Evolutionary conservation across 2,888 invertebrate species (phyloP).

Genomic region (Nomada fucata): DNA sequence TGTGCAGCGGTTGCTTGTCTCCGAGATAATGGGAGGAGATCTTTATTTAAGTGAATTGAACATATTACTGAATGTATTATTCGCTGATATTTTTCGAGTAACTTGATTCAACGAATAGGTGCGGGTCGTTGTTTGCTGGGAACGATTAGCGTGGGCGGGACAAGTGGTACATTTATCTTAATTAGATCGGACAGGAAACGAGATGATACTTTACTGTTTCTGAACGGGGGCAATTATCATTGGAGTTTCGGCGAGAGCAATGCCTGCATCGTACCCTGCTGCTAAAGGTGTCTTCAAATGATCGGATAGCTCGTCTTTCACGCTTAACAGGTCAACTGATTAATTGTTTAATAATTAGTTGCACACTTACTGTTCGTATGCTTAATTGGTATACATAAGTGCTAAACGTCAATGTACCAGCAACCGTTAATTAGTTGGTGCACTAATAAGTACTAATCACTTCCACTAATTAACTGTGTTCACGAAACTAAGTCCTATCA

Average conservation of each 20-base stretch:
- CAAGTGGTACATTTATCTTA: not conserved
- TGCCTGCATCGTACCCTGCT: not conserved
- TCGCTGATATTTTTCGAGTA: too few relatives aligned
- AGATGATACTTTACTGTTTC: not conserved
- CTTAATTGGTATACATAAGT: constrained; percentile 10
- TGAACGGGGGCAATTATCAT: not conserved
- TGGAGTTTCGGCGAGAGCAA: not conserved
- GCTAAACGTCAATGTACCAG: constrained; percentile 5
- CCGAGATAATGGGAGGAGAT: too few relatives aligned
- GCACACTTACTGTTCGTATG: not conserved
- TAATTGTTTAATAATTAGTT: constrained; percentile 27
- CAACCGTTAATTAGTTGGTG: not conserved
- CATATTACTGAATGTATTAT: too few relatives aligned
- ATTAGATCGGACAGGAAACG: not conserved
- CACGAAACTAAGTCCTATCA: not conserved
- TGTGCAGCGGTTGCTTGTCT: too few relatives aligned
- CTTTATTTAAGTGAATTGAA: too few relatives aligned
- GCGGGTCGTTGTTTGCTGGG: too few relatives aligned
- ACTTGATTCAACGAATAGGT: too few relatives aligned
- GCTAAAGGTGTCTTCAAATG: constrained; percentile 1
- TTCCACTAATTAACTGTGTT: not conserved
- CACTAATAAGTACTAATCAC: not conserved
- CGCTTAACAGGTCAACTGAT: constrained; percentile 20
- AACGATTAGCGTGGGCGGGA: not conserved
- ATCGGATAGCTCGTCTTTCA: constrained; percentile 25